phyloP scores from a whole-genome alignment of 2,797 vertebrate genomes.

The Rhinatrema bivittatum region DNA sequence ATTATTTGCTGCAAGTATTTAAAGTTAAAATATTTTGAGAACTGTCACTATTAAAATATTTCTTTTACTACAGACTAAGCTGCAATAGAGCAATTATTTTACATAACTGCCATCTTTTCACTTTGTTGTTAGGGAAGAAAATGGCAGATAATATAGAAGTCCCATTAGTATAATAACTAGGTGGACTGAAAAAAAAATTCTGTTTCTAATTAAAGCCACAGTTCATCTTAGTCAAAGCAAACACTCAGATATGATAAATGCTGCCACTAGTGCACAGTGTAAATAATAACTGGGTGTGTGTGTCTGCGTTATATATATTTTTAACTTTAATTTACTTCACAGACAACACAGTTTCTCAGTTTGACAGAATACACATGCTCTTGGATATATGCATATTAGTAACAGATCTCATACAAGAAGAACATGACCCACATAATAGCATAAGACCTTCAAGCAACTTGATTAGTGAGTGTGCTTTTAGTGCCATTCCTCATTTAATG shows the following conservation, averaged over 20 bases:
- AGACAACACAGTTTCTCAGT: no score
- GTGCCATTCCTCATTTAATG: no score
- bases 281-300: no score
- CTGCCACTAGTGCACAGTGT: no score
- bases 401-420: no score
- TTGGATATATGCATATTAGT: no score
- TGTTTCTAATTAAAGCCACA: constrained; percentile 5
- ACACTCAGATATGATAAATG: not conserved
- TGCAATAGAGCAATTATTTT: constrained; percentile 43
- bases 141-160: constrained; percentile 11
- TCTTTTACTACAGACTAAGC: constrained; percentile 40
- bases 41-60: constrained; percentile 58
- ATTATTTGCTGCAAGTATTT: constrained; percentile 65
- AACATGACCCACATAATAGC: no score
- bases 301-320: no score
- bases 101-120: constrained; percentile 17
- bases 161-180: constrained; percentile 8
- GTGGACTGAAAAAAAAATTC: constrained; percentile 4
- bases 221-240: not conserved
- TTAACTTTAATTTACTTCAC: no score
- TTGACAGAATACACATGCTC: no score
- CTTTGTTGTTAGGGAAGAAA: constrained; percentile 29
- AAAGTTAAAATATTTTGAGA: constrained; percentile 63
- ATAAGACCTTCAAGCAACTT: no score
- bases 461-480: no score